Base-by-base conservation (phyloP, 2,888 invertebrate genomes). In the Phragmatobia fuliginosa region DNA sequence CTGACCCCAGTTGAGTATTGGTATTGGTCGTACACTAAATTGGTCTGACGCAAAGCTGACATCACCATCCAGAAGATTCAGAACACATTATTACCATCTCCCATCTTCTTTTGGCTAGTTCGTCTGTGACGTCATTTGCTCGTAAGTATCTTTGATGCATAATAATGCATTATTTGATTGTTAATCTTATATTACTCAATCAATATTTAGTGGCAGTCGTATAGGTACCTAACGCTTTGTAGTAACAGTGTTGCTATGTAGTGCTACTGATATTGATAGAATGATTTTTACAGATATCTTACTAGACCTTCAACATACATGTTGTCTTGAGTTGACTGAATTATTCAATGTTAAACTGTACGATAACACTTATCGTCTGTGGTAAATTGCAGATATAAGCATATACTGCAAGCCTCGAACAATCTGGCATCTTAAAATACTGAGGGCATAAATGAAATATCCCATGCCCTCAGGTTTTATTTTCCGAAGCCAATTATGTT, bases 211-310 rank as follows among this genome's bases (percentile, higher is more conserved):
- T 11, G 52, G 14, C 28, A 56, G 16, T 56, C 14, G 52, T 52
- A 28, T 28, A 33, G 5, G 33, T 33, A 49, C 1, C n/a, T n/a
- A n/a, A 56, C 10, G 52, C 25, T 56, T 56, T 56, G 49, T 10
- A 25, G 28, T 14, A 25, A 56, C 16, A 28, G 6, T 56, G 28
- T 56, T 56, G 25, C 25, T 56, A 14, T 56, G 28, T 4, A 56
- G 4, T 4, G 11, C 7, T 45, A 45, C n/a, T 49, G 45, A 49
- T 49, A 49, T n/a, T 62, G 56, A 33, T 62, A 36, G 58, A 31
- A 63, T 32, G 25, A 65, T 67, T 62, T 66, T 68, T 16, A 67
- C 41, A 67, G 41, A 61, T 71, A 67, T 62, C 62, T 71, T 59
- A 61, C 28, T 28, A 59, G 41, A 68, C 62, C 67, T 67, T 67